Evolutionary conservation across 2,113 vertebrate genomes (phyloP).

Genomic region (Carollia perspicillata): DNA sequence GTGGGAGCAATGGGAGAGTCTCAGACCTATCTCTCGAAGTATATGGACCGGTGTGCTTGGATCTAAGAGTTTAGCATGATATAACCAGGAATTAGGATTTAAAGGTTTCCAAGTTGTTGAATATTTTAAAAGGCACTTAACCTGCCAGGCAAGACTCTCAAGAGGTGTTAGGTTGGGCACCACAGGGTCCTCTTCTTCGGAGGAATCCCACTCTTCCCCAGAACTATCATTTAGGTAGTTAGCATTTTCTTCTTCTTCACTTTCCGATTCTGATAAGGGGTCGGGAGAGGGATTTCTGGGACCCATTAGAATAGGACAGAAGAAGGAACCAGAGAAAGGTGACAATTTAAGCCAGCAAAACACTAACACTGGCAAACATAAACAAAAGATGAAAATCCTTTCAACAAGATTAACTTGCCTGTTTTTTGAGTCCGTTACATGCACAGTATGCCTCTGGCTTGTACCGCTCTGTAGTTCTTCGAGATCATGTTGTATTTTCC

Average conservation of each 20-base stretch:
- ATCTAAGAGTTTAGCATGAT: slow-evolving; percentile 57
- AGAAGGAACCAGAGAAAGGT: slow-evolving; percentile 13
- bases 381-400: slow-evolving; percentile 16
- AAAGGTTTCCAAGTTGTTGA: slow-evolving; percentile 54
- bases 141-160: slow-evolving; percentile 61
- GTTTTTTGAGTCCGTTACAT: not conserved
- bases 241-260: slow-evolving; percentile 28
- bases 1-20: slow-evolving; percentile 55
- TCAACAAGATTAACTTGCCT: slow-evolving; percentile 30
- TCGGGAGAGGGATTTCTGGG: slow-evolving; percentile 55
- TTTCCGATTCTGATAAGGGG: slow-evolving; percentile 43
- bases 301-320: slow-evolving; percentile 37
- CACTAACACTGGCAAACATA: not conserved
- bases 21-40: slow-evolving; percentile 45
- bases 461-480: not conserved
- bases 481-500: slow-evolving; percentile 28
- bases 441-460: not conserved
- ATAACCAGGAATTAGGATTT: slow-evolving; percentile 58
- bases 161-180: slow-evolving; percentile 25
- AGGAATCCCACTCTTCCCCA: slow-evolving; percentile 49
- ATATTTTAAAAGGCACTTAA: slow-evolving; percentile 65
- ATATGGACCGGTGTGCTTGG: slow-evolving; percentile 47
- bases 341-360: slow-evolving; percentile 35
- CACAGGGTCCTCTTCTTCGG: slow-evolving; percentile 33
- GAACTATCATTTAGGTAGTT: slow-evolving; percentile 16